These are phyloP conservation scores for Panagrolaimus sp. DNA, from an alignment of 1,140 invertebrate species.

Conservation along the genomic window DNA sequence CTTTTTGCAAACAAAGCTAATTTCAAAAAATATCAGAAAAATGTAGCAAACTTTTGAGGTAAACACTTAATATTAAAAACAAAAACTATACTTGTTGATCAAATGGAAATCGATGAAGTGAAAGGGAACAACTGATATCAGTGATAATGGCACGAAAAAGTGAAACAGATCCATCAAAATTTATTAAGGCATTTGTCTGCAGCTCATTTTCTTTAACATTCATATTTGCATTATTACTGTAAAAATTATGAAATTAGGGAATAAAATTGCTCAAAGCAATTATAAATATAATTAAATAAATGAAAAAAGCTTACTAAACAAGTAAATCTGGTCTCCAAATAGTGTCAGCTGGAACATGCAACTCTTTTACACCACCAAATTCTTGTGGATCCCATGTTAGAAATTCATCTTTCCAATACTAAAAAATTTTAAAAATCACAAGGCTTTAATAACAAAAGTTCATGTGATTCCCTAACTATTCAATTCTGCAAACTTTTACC, in stretches of 20 bases:
- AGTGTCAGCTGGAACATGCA: slow-evolving; percentile 41
- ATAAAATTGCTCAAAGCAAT: too few relatives aligned
- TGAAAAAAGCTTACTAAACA: slow-evolving; percentile 50
- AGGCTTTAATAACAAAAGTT: too few relatives aligned
- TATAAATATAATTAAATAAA: too few relatives aligned
- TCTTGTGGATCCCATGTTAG: slow-evolving; percentile 40
- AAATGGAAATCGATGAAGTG: slow-evolving; percentile 52
- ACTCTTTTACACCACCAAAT: slow-evolving; percentile 35
- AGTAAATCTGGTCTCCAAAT: slow-evolving; percentile 51
- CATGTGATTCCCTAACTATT: too few relatives aligned
- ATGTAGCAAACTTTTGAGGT: too few relatives aligned
- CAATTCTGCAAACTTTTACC: too few relatives aligned
- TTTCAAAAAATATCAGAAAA: too few relatives aligned
- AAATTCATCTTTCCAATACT: slow-evolving; percentile 23
- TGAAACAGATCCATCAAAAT: slow-evolving; percentile 48
- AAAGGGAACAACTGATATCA: slow-evolving; percentile 47
- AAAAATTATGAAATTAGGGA: background rate
- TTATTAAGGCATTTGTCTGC: slow-evolving; percentile 52
- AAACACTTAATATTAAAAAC: too few relatives aligned
- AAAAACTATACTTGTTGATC: slow-evolving; percentile 44
- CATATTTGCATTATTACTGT: slow-evolving; percentile 50
- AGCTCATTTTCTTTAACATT: slow-evolving; percentile 55
- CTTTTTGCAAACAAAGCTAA: slow-evolving; percentile 1
- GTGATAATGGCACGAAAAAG: slow-evolving; percentile 54
- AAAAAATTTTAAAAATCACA: background rate